These are phyloP conservation scores for Xylota segnis DNA, from an alignment of 2,888 invertebrate species.

Conservation along the genomic window DNA sequence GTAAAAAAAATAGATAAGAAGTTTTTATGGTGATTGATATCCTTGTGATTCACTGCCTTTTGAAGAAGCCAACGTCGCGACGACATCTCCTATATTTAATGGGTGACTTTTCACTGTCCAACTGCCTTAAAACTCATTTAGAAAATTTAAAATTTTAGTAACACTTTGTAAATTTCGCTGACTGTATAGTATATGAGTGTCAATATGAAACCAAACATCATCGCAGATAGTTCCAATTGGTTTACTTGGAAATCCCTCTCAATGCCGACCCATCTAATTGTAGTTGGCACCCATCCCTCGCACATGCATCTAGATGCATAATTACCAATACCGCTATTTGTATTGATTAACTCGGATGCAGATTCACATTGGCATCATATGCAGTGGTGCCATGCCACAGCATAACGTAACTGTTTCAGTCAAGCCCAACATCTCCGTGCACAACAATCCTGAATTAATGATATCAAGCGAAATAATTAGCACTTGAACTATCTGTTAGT, in stretches of 20 bases:
- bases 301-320: background rate
- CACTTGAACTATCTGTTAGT: constrained; percentile 39
- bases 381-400: background rate
- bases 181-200: background rate
- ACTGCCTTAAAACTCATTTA: background rate
- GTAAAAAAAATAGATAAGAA: too few relatives aligned
- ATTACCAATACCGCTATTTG: constrained; percentile 29
- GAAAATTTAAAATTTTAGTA: background rate
- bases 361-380: constrained; percentile 1
- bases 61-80: too few relatives aligned
- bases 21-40: too few relatives aligned
- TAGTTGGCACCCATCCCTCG: background rate
- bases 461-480: constrained; percentile 61
- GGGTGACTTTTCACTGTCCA: background rate
- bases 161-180: background rate
- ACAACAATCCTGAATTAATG: constrained; percentile 19
- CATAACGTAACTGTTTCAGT: constrained; percentile 15
- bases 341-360: constrained; percentile 41
- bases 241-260: background rate
- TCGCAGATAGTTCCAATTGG: background rate
- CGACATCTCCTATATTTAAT: too few relatives aligned
- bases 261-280: background rate
- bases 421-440: constrained; percentile 8
- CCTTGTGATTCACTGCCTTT: too few relatives aligned
- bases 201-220: background rate